Evolutionary conservation across 1,140 invertebrate genomes (phyloP), one percentile per base, ranked within the genome.

Genomic region (Heterodera carotae): DNA sequence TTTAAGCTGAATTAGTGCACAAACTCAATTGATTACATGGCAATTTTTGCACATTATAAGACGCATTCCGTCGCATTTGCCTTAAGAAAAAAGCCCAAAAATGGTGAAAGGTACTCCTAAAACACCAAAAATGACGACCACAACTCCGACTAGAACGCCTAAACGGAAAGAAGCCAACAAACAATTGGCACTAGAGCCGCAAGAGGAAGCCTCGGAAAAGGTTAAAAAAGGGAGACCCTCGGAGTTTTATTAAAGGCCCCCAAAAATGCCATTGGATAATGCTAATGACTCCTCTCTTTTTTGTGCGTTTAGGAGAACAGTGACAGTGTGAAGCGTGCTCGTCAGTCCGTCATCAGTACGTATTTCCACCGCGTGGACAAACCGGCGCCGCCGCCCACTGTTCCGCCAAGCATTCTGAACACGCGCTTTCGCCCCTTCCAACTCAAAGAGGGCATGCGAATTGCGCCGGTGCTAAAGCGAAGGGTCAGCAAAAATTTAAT

Each of bases 311-410:
- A 56, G 48, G 48, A 56, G 22, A 22, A 56, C 22, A 22, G 15
- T 18, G 48, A 56, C 48, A 56, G 48, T 22, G 48, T 56, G 18
- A 66, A 66, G 33, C 62, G 62, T 12, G n/a, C 62, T 27, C 62
- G 62, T 27, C 72, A 74, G 27, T 25, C 72, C 39, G 36, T 25
- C 31, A 62, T 74, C 33, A 74, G 34, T 6, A 74, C 1, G 0
- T 74, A 31, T 43, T 74, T 74, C 10, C 59, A 56, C 22, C 72
- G 56, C 12, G 33, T 74, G 33, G 72, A 64, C 39, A 74, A 74
- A 62, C 56, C 72, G 27, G 48, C 72, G 33, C 72, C 72, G 34
- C 72, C 72, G 15, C 72, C 72, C 36, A 74, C 72, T 2, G 25
- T 74, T 25, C 72, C 72, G 29, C 43, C 43, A 31, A 62, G 48